Evolutionary conservation across 2,113 vertebrate species (phyloP), one percentile per base, ranked within the genome.

Genomic region (Passer domesticus): DNA sequence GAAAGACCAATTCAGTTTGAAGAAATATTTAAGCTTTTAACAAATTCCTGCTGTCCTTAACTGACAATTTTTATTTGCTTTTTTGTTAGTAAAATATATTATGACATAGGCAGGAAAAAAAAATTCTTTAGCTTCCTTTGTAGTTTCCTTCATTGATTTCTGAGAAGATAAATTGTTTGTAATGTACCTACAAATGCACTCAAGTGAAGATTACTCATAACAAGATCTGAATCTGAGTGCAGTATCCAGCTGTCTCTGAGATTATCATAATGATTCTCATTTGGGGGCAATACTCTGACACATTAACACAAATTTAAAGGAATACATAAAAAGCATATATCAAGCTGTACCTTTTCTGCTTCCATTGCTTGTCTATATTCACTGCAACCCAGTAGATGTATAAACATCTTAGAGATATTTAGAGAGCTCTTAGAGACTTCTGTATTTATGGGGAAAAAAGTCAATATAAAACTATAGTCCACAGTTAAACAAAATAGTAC

Each of bases 181-280:
- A 95, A 85, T 77, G 46, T 35, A 85, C 24, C n/a, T 95, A 81
- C 86, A 95, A 97, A 95, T 96, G 77, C 2, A 70, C 23, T 89
- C 21, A 90, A 85, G 63, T 87, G 80, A 79, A 85, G 25, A 93
- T 82, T 82, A 74, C 37, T 83, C 47, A 30, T 44, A 30, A 76
- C 64, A 96, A 75, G 50, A 83, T 66, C 74, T 78, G 92, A 95
- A 86, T 94, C 31, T 91, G 50, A 87, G 9, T 44, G 24, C 52
- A 69, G 44, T 76, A 76, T 87, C 77, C 66, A 85, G 44, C 44
- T 92, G 33, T 81, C 80, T 96, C 81, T 92, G 66, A 93, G 49
- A 79, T 59, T 68, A 41, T 89, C 80, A 78, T 17, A 87, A 88
- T 59, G 43, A 73, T 92, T 94, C 49, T 96, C 88, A 53, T 77